A percentile compares a stretch with the other conserved stretches of the same genome.
These are phyloP conservation scores for Leptodactylus fuscus DNA, from an alignment of 2,113 vertebrate genomes.

Conservation along the genomic window DNA sequence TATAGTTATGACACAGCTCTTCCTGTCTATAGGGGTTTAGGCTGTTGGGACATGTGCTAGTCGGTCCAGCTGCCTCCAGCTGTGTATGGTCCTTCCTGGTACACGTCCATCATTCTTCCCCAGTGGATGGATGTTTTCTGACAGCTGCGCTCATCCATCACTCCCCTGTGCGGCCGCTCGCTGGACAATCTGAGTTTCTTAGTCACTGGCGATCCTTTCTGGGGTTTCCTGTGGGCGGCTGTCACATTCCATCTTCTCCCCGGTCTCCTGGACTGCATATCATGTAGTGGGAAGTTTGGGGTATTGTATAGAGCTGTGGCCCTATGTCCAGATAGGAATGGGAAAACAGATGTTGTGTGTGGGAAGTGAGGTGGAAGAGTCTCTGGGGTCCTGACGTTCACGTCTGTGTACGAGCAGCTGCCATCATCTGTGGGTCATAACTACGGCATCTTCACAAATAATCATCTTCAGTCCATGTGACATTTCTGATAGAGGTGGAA, in stretches of 20 bases:
- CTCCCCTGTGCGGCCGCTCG: background rate
- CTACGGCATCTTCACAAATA: background rate
- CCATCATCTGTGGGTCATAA: background rate
- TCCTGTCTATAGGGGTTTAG: background rate
- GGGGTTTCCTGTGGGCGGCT: background rate
- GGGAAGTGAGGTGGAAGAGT: background rate
- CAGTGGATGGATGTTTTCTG: slow-evolving; percentile 21
- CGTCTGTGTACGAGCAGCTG: background rate
- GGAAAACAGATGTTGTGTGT: slow-evolving; percentile 41
- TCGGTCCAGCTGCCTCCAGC: slow-evolving; percentile 14
- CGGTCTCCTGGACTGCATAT: background rate
- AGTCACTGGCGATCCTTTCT: background rate
- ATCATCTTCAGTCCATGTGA: background rate
- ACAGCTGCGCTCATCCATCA: slow-evolving; percentile 29
- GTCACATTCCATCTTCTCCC: background rate
- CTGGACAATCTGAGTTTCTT: background rate
- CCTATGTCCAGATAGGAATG: background rate
- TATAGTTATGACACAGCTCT: background rate
- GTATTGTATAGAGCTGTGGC: background rate
- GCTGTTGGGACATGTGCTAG: background rate
- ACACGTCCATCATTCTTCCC: background rate
- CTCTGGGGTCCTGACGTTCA: background rate
- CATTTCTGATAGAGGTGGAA: background rate
- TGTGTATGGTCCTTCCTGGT: slow-evolving; percentile 21
- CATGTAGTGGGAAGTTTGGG: background rate